Base-by-base conservation (phyloP, 2,888 invertebrate species). In the Rhingia campestris region DNA sequence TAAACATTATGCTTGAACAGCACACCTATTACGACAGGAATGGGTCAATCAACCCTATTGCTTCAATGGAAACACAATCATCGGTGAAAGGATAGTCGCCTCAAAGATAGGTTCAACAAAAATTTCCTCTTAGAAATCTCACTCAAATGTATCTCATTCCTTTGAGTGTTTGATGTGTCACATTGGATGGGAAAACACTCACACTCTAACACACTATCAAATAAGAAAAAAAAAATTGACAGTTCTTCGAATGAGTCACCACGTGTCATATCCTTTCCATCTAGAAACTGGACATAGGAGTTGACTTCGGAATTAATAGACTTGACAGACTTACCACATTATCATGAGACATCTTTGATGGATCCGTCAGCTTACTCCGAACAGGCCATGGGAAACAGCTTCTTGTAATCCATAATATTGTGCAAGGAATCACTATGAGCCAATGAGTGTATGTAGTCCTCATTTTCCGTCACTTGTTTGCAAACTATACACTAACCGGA, bases 181-280 rank as follows among this genome's bases (percentile, higher is more conserved):
- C 45, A 64, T 41, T 67, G 67, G 66, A 73, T 9, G 22, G 10
- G 6, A 10, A n/a, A n/a, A 4, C 7, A 47, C 14, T 2, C 39
- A 41, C 54, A 58, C 59, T 10, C 14, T 41, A 49, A 41, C 59
- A 43, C 12, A 74, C 22, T 39, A 14, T 7, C 10, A 37, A 12
- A 14, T 32, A 35, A n/a, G 39, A 30, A 45, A 32, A 30, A 45
- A 7, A 61, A 32, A 39, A 47, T 49, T 45, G 49, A 49, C 64
- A 79, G 22, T 61, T 56, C 39, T 39, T 37, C 59, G 66, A 74
- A 84, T 84, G 84, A 84, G 84, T 84, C 84, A 84, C 84, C 84
- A 80, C 80, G 80, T 79, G 84, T 32, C 54, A 54, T 6, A 22
- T 4, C 10, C 12, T 14, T 22, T 22, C 22, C 22, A 22, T 22